A percentile compares a stretch with the other conserved stretches of the same genome.
These are phyloP conservation scores for Anser brachyrhynchus DNA, from an alignment of 2,113 vertebrate species.

Conservation along the genomic window DNA sequence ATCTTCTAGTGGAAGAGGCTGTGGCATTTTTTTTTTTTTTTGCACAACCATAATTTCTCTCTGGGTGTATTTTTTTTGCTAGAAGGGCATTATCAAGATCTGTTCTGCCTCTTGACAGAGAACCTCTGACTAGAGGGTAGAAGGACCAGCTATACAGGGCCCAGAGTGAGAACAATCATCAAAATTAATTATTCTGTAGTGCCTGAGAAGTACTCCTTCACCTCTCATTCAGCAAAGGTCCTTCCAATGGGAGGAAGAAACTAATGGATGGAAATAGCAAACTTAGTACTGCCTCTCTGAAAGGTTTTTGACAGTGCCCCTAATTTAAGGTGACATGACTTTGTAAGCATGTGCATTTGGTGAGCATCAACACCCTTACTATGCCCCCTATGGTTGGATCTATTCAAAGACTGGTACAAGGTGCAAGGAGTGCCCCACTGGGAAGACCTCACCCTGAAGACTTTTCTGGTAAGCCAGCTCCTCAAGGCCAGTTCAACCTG, in stretches of 20 bases:
- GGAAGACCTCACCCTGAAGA: neutral
- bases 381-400: rapidly evolving
- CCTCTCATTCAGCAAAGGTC: neutral
- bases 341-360: neutral
- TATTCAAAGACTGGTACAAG: neutral
- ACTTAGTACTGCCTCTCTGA: neutral
- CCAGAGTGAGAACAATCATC: neutral
- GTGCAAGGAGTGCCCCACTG: neutral
- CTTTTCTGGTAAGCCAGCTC: neutral
- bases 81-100: neutral
- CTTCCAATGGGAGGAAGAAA: neutral
- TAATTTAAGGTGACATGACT: neutral
- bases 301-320: neutral
- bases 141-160: neutral
- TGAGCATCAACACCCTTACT: neutral
- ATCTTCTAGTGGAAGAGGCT: neutral
- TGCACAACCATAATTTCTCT: neutral
- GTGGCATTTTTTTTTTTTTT: neutral
- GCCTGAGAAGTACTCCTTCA: neutral
- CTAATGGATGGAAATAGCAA: neutral
- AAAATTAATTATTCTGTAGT: neutral
- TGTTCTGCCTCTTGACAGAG: neutral
- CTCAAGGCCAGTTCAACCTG: neutral
- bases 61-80: neutral
- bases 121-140: neutral